phyloP scores from a whole-genome alignment of 2,888 invertebrate genomes.

The Ernsta delagoae region DNA sequence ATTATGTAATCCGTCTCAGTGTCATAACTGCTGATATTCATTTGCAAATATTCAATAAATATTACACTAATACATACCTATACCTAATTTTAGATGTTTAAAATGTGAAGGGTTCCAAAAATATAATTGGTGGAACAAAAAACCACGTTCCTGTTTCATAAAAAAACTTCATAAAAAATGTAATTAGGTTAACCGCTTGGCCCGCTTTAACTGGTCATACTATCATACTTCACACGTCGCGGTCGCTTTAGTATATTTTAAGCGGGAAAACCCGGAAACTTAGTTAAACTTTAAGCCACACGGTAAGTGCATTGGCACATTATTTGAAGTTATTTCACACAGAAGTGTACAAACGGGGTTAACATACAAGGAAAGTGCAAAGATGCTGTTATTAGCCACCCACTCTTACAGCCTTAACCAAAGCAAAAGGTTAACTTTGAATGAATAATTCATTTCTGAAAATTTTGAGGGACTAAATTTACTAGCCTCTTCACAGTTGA shows the following conservation, averaged over 20 bases:
- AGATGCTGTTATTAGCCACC: neutral
- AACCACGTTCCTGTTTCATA: neutral
- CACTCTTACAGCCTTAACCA: too few relatives aligned
- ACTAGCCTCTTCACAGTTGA: conserved; percentile 1
- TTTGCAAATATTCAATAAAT: too few relatives aligned
- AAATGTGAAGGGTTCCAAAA: neutral
- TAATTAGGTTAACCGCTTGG: conserved; percentile 21
- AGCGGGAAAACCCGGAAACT: conserved; percentile 15
- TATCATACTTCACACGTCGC: conserved; percentile 11
- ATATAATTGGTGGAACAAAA: neutral
- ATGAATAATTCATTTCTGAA: neutral
- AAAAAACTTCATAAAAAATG: conserved; percentile 10
- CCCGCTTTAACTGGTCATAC: conserved; percentile 12
- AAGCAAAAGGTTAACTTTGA: too few relatives aligned
- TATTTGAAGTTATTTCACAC: neutral
- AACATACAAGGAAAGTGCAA: neutral
- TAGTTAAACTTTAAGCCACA: conserved; percentile 17
- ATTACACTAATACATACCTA: too few relatives aligned
- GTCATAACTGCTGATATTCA: neutral
- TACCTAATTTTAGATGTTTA: neutral
- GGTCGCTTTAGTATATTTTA: conserved; percentile 19
- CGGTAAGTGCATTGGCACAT: conserved; percentile 22
- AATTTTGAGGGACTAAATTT: neutral
- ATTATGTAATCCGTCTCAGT: neutral
- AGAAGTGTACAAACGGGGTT: conserved; percentile 10